Percentiles rank a stretch among this genome's conserved stretches.
phyloP scores from a whole-genome alignment of 2,113 vertebrate genomes.

The Rynchops niger region DNA sequence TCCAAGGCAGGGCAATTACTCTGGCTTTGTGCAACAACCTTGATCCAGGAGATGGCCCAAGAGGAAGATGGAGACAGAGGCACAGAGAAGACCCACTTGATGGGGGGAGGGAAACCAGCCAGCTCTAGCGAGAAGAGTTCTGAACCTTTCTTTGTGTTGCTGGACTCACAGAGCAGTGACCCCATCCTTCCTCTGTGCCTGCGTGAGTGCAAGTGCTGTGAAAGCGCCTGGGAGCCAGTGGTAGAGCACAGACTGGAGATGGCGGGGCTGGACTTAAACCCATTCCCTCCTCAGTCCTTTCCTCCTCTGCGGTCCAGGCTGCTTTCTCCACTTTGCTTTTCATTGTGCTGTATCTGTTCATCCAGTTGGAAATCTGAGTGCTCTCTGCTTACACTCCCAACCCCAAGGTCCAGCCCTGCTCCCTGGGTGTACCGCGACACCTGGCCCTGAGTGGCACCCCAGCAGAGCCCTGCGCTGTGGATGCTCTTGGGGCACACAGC shows the following conservation, averaged over 20 bases:
- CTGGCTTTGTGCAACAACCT: not conserved
- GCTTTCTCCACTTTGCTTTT: not conserved
- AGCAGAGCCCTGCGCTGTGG: not conserved
- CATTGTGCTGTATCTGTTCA: not conserved
- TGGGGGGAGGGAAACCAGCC: not conserved
- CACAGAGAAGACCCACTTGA: not conserved
- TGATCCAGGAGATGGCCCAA: not conserved
- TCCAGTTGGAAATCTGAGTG: not conserved
- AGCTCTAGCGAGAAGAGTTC: not conserved
- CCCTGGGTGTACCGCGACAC: too few relatives aligned
- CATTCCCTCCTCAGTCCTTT: not conserved
- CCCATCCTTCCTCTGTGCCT: not conserved
- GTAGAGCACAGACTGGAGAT: not conserved
- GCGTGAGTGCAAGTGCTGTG: fast-evolving
- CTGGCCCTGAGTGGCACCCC: not conserved
- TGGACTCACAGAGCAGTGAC: not conserved
- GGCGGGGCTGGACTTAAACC: not conserved
- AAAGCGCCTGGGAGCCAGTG: not conserved
- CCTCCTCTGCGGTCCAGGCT: not conserved
- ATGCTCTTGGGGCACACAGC: not conserved
- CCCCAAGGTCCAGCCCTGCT: not conserved
- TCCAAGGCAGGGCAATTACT: not conserved
- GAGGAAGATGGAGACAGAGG: not conserved
- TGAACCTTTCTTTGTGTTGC: not conserved
- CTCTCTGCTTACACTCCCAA: not conserved